These are phyloP conservation scores for Chrysocyon brachyurus DNA, from an alignment of 2,797 vertebrate species.

Conservation along the genomic window DNA sequence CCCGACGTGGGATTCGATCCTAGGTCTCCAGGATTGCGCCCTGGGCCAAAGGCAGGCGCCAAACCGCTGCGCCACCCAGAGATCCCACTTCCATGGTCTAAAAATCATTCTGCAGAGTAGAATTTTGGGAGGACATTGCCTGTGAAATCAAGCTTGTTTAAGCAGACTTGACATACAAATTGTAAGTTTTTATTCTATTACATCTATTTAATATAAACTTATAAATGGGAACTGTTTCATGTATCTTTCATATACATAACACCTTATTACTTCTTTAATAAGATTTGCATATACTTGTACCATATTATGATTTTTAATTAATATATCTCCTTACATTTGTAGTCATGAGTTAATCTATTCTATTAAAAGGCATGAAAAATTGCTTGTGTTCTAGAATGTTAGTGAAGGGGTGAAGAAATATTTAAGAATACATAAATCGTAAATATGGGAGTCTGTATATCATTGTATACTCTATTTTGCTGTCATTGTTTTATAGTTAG, in stretches of 20 bases:
- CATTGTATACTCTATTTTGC: background rate
- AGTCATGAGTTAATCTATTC: background rate
- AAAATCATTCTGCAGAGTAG: background rate
- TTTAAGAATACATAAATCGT: background rate
- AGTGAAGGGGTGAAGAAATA: background rate
- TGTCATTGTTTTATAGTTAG: background rate
- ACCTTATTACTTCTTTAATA: slow-evolving; percentile 10
- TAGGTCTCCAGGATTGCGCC: too few relatives aligned
- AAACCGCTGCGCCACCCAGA: too few relatives aligned
- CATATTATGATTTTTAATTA: background rate
- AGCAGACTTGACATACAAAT: background rate
- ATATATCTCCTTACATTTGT: slow-evolving; percentile 13
- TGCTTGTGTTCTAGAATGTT: slow-evolving; percentile 7
- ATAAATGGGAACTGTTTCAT: slow-evolving; percentile 20
- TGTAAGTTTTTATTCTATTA: background rate
- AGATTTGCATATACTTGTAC: background rate
- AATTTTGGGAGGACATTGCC: background rate
- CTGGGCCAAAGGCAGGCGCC: too few relatives aligned
- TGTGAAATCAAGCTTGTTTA: background rate
- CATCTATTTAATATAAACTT: slow-evolving; percentile 31
- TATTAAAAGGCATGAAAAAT: background rate
- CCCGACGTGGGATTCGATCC: too few relatives aligned
- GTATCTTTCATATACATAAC: background rate
- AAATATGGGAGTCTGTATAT: background rate
- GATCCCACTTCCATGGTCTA: background rate